phyloP scores from a whole-genome alignment of 1,140 invertebrate species.

The Drosophila mauritiana region DNA sequence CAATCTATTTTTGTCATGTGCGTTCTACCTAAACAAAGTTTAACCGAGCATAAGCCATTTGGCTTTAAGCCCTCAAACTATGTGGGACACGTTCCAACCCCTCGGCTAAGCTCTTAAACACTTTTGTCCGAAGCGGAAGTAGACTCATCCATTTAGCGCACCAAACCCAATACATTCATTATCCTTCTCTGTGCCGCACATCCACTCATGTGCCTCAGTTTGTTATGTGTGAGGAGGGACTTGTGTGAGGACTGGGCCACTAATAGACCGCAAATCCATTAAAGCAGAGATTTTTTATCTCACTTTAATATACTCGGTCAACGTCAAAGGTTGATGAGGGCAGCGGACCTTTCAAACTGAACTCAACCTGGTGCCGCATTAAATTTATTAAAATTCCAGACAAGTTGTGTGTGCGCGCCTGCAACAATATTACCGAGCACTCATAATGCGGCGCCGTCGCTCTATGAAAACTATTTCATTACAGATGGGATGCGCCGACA shows the following conservation, averaged over 20 bases:
- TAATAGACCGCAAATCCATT: slow-evolving; percentile 83
- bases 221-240: slow-evolving; percentile 4
- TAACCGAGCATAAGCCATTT: slow-evolving; percentile 43
- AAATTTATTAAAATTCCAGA: slow-evolving; percentile 83
- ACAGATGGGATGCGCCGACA: slow-evolving; percentile 90
- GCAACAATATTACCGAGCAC: slow-evolving; percentile 78
- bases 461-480: slow-evolving; percentile 79
- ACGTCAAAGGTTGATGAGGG: slow-evolving; percentile 69
- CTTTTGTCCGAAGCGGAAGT: slow-evolving; percentile 63
- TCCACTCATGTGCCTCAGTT: slow-evolving; percentile 7
- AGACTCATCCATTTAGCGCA: slow-evolving; percentile 73
- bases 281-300: slow-evolving; percentile 81
- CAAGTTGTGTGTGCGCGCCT: slow-evolving; percentile 69
- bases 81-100: slow-evolving; percentile 23
- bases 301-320: slow-evolving; percentile 81
- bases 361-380: slow-evolving; percentile 46
- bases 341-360: not conserved
- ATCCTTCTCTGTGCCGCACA: slow-evolving; percentile 31
- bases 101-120: slow-evolving; percentile 50
- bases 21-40: slow-evolving; percentile 44
- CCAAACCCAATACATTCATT: slow-evolving; percentile 77
- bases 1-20: slow-evolving; percentile 16
- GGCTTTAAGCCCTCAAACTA: slow-evolving; percentile 40
- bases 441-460: slow-evolving; percentile 74
- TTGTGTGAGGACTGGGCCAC: slow-evolving; percentile 41